phyloP scores from a whole-genome alignment of 2,113 vertebrate species.

The Pelecanoides urinatrix region DNA sequence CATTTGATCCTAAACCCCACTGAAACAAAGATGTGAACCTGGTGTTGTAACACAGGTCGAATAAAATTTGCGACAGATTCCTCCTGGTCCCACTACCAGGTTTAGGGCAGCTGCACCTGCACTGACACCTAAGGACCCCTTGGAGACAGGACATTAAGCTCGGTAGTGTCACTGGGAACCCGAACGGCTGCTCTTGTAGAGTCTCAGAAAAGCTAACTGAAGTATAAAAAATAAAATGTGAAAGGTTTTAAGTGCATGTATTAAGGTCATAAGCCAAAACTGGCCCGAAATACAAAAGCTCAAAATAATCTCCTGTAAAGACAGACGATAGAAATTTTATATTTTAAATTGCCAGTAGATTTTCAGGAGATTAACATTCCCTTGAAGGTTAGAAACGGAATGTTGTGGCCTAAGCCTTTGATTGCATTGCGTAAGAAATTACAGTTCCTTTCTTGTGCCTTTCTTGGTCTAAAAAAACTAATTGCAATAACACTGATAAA shows the following conservation, averaged over 20 bases:
- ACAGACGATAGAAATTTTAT: neutral
- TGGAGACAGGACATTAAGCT: neutral
- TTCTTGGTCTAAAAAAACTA: neutral
- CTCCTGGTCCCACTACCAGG: neutral
- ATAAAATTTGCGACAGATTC: neutral
- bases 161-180: neutral
- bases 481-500: neutral
- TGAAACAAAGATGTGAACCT: neutral
- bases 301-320: slow-evolving; percentile 21
- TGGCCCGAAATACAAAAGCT: slow-evolving; percentile 11
- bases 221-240: neutral
- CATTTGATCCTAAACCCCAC: neutral
- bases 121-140: neutral
- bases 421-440: neutral
- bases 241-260: neutral
- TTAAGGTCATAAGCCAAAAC: slow-evolving; percentile 31
- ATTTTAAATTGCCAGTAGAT: slow-evolving; percentile 22
- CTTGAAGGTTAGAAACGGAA: slow-evolving; percentile 17
- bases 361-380: slow-evolving; percentile 56
- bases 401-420: neutral
- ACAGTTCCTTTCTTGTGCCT: neutral
- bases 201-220: neutral
- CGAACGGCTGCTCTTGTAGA: neutral
- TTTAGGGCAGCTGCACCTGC: neutral
- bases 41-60: accelerated